Percentiles rank a stretch among this genome's conserved stretches.
Conservation (phyloP, 2,888 invertebrate genomes). For the Dolomedes plantarius region DNA sequence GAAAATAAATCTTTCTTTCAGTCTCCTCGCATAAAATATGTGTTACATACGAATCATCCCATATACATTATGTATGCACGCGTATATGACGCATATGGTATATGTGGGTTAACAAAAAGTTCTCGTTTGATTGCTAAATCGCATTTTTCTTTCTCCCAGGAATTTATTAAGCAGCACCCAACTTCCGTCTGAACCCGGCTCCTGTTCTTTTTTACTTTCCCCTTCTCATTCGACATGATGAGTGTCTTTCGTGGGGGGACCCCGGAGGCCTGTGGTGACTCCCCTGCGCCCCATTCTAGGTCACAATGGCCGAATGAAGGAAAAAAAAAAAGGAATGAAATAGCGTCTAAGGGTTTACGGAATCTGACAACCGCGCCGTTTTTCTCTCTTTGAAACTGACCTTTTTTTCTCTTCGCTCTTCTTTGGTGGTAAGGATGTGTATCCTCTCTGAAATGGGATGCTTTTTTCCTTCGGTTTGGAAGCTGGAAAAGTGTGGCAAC, state of each 20-base stretch:
- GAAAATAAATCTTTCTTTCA: too few species aligned
- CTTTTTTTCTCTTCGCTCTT: not conserved
- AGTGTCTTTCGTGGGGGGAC: slow-evolving; percentile 1
- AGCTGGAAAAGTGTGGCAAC: not conserved
- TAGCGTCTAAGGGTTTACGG: not conserved
- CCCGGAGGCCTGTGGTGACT: not conserved
- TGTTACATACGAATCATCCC: too few species aligned
- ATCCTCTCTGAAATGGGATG: too few species aligned
- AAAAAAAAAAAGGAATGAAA: not conserved
- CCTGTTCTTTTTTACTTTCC: not conserved
- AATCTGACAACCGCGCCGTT: not conserved
- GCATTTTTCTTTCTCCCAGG: too few species aligned
- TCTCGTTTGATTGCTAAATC: too few species aligned
- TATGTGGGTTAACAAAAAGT: too few species aligned
- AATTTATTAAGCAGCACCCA: too few species aligned
- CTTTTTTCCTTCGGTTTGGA: not conserved
- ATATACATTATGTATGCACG: too few species aligned
- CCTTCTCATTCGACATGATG: not conserved
- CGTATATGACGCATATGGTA: too few species aligned
- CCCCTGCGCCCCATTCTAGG: not conserved
- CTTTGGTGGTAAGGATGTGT: not conserved
- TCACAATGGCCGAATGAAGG: not conserved
- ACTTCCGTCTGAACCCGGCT: too few species aligned
- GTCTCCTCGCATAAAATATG: too few species aligned
- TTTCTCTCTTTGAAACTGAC: not conserved